Base-by-base conservation (phyloP, 2,888 invertebrate genomes). In the Catocala sponsa region DNA sequence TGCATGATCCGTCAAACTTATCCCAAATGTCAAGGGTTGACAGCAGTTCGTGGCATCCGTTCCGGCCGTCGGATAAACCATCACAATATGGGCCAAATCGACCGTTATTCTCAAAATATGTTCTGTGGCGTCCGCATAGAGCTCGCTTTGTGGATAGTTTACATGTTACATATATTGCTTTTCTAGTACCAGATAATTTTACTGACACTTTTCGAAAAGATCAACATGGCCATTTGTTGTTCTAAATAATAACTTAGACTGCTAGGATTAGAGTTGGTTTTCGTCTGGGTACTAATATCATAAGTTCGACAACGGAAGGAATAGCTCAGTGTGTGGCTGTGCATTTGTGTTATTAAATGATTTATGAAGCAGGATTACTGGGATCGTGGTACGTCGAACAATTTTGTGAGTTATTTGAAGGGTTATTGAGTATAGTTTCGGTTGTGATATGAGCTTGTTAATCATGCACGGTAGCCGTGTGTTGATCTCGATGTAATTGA, bases 271-370 rank as follows among this genome's bases (percentile, higher is more conserved):
- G 70, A 75, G 84, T 69, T 63, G 64, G 50, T 57, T 82, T 84
- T 82, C 42, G 72, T 72, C 70, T 72, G 65, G 11, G 33, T 44
- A 42, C 10, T 47, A 35, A 72, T 71, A 80, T 82, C 81, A 79
- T 85, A 87, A 86, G 81, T 87, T 81, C 65, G 77, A 83, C 79
- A 86, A 87, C 92, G 94, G 93, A 94, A 94, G 93, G 90, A 91
- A 90, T 83, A 88, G 91, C 92, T 91, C 89, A 90, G 91, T 91
- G 92, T 92, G 93, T 91, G 92, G 91, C 91, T 92, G 87, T 90
- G 90, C 91, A 89, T 92, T 94, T 91, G 91, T 92, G 94, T 93
- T 94, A 94, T 94, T 93, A 94, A 93, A 94, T 94, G 94, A 94
- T 94, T 94, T 93, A 94, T 94, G 91, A 89, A 87, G 84, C 86